These are phyloP conservation scores for Natator depressus DNA, from an alignment of 2,113 vertebrate genomes.

Conservation along the genomic window DNA sequence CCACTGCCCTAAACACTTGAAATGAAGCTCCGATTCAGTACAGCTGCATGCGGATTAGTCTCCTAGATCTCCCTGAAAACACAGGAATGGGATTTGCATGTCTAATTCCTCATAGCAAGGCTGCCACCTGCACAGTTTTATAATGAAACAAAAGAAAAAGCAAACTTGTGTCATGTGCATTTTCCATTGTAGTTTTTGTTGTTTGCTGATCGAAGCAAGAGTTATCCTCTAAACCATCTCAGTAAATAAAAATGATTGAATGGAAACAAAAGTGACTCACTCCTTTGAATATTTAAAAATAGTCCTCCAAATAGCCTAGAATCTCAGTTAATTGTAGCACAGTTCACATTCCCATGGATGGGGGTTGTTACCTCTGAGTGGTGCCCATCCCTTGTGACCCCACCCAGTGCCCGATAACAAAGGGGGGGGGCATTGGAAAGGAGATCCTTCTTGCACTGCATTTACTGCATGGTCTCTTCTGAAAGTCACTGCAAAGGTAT, in stretches of 20 bases:
- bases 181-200: neutral
- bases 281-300: neutral
- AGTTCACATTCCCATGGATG: neutral
- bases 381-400: neutral
- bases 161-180: neutral
- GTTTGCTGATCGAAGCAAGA: neutral
- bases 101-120: neutral
- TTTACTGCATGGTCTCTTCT: neutral
- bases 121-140: neutral
- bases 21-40: neutral
- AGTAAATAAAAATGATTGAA: neutral
- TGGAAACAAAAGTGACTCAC: neutral
- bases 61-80: neutral
- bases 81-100: neutral
- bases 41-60: neutral
- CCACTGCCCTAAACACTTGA: neutral
- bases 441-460: neutral
- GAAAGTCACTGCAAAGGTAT: neutral
- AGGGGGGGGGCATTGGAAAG: neutral
- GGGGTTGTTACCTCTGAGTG: neutral
- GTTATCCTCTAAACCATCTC: neutral
- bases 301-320: rapidly evolving
- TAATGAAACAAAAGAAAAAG: neutral
- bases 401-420: neutral
- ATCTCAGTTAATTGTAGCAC: neutral